Evolutionary conservation across 2,113 vertebrate species (phyloP), one percentile per base, ranked within the genome.

Genomic region (Nycticebus coucang): DNA sequence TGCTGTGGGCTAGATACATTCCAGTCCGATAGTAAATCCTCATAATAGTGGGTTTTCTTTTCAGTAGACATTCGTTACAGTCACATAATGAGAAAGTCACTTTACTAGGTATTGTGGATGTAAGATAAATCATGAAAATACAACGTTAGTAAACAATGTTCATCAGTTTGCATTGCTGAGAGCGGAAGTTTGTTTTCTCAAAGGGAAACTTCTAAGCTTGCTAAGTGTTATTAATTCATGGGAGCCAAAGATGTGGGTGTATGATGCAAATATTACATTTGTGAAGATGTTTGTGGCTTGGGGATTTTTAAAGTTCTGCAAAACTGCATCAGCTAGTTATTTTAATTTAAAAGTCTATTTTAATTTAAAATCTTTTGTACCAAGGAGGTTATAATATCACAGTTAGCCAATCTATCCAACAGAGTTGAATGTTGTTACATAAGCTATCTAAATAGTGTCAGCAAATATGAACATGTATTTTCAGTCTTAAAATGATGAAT

Each of bases 291-390:
- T 62, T 96, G 95, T 50, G 87, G 80, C 84, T 89, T 89, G 75
- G 91, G 90, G 84, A 53, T 80, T 95, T 92, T 96, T 82, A 7
- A 75, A 69, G 68, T 84, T 94, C 53, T 93, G 57, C 18, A 91
- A 89, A 96, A 68, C 33, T 60, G n/a, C 28, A 69, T 57, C 62
- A 64, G 59, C 45, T 81, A 50, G 60, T 79, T 45, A n/a, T 64
- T 77, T 95, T 93, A 81, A 88, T 18, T 71, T 59, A 74, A 95
- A 87, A 88, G 60, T 86, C 68, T 89, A 28, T 69, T 94, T 90
- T 77, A 71, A 50, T 86, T 64, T 91, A 69, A 75, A 92, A 81
- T 91, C 64, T 89, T 92, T n/a, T 80, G 37, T 28, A 28, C 71
- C 22, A 24, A 64, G 69, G 87, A 72, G 74, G n/a, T 74, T 86